A percentile compares a stretch with the other conserved stretches of the same genome.
Conservation (phyloP, 2,797 vertebrate genomes). For the Chlorospingus semifuscus region DNA sequence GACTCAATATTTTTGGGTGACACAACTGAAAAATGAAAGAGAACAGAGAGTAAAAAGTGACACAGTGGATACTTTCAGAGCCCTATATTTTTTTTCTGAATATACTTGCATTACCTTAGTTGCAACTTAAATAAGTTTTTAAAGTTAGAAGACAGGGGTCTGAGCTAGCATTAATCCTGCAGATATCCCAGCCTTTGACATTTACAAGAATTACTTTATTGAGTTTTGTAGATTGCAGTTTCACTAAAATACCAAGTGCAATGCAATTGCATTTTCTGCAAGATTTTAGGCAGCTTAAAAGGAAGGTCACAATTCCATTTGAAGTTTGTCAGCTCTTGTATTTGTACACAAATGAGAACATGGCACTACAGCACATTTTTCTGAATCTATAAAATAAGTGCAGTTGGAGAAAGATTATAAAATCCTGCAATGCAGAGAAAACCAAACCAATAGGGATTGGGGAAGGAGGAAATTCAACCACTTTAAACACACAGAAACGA, state of each 20-base stretch:
- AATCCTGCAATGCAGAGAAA: background rate
- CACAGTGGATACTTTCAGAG: background rate
- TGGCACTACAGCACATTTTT: background rate
- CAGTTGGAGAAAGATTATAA: background rate
- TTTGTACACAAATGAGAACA: background rate
- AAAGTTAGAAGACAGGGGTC: background rate
- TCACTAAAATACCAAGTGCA: background rate
- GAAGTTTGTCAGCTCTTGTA: background rate
- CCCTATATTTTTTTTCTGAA: background rate
- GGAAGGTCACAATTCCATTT: background rate
- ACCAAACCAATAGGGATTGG: background rate
- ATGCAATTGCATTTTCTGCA: background rate
- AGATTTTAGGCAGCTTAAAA: background rate
- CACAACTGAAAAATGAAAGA: background rate
- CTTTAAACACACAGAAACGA: background rate
- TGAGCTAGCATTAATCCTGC: background rate
- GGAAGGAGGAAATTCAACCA: background rate
- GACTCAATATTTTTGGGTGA: background rate
- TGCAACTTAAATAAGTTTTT: background rate
- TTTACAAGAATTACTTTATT: background rate
- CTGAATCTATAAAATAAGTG: background rate
- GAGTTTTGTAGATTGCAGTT: background rate
- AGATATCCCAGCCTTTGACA: background rate
- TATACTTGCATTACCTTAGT: background rate
- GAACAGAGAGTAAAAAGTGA: background rate